Evolutionary conservation across 1,140 invertebrate genomes (phyloP), one percentile per base, ranked within the genome.

Genomic region (Neodiprion pinetum): DNA sequence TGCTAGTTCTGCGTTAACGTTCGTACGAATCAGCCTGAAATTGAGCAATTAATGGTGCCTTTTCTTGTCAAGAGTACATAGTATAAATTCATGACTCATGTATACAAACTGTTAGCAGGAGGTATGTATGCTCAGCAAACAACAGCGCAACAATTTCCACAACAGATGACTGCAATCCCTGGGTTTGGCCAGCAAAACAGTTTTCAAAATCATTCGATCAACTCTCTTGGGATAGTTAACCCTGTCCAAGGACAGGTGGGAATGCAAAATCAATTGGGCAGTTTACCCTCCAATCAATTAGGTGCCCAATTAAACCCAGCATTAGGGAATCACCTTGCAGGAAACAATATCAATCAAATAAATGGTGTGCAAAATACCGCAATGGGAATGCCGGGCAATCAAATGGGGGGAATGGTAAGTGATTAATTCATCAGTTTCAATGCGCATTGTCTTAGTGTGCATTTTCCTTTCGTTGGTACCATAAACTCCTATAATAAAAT

Each of bases 61-160:
- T 71, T 0, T 48, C 47, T 74, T 67, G 49, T 61, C 49, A 3
- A 47, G 9, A 69, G 11, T n/a, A 69, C 9, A 23, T 69, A 61
- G 0, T 8, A 40, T 14, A 61, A 61, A 61, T 17, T 61, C 53
- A 61, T 8, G 11, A 61, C 11, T 61, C 53, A 61, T 14, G 9
- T 61, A 61, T 61, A 61, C 53, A 17, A 61, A 61, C 9, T n/a
- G 11, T 28, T 69, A 28, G 47, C 47, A 87, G 86, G 82, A 69
- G 80, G 81, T 67, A 76, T 88, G 70, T 88, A 81, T 73, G 75
- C 80, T 71, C 87, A 88, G 71, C 86, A 86, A 76, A 78, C 83
- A 40, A 76, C 74, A 74, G 73, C 79, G n/a, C 79, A 80, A 65
- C 83, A 81, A 72, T 87, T 84, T 72, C 77, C 86, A 73, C 87